These are phyloP conservation scores for Channa argus DNA, from an alignment of 2,113 vertebrate genomes.

Conservation along the genomic window DNA sequence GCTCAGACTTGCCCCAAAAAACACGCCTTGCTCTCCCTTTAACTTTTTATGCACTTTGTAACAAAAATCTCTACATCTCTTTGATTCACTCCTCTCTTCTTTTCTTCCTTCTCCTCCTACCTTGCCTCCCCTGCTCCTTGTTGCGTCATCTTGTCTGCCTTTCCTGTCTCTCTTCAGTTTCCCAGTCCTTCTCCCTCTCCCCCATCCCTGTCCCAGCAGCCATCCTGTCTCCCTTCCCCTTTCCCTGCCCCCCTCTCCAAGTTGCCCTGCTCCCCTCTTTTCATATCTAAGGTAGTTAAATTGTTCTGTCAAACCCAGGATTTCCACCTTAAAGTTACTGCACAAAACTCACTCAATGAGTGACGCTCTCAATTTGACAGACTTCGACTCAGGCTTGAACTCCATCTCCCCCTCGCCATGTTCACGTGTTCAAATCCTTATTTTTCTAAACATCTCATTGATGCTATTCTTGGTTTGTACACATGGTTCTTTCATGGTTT, in stretches of 20 bases:
- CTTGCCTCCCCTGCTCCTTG: conserved; percentile 14
- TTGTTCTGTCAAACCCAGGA: conserved; percentile 81
- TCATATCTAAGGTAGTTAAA: conserved; percentile 82
- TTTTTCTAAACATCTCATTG: background rate
- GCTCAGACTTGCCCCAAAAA: conserved; percentile 67
- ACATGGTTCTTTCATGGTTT: background rate
- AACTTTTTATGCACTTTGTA: conserved; percentile 17
- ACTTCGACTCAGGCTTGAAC: background rate
- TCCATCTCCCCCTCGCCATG: background rate
- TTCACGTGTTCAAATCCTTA: background rate
- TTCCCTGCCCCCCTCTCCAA: conserved; percentile 76
- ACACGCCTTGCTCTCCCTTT: conserved; percentile 19
- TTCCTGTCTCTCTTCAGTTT: conserved; percentile 5
- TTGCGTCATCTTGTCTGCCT: background rate
- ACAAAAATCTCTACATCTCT: conserved; percentile 7
- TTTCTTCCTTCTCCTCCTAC: conserved; percentile 1
- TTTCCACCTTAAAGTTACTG: conserved; percentile 70
- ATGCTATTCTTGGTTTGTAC: background rate
- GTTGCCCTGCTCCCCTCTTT: conserved; percentile 77
- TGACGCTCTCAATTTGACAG: conserved; percentile 4
- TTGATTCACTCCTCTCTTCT: background rate
- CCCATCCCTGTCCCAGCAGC: conserved; percentile 11
- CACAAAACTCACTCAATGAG: conserved; percentile 51
- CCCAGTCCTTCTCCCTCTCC: conserved; percentile 33
- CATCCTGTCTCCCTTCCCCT: conserved; percentile 3